phyloP scores from a whole-genome alignment of 2,113 vertebrate genomes.

The Dolichotis patagonum region DNA sequence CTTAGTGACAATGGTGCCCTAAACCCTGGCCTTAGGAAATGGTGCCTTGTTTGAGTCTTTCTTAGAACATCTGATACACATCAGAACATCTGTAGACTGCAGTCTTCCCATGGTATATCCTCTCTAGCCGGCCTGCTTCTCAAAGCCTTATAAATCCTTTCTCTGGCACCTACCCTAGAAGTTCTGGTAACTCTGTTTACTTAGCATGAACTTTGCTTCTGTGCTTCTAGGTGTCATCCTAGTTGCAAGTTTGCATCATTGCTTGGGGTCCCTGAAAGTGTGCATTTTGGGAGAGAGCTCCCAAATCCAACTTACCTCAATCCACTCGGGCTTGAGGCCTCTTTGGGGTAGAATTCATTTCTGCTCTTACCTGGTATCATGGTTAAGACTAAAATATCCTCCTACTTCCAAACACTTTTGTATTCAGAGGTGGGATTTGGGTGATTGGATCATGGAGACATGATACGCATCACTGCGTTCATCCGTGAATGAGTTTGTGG shows the following conservation, averaged over 20 bases:
- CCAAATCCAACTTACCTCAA: neutral
- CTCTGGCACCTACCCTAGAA: neutral
- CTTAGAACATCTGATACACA: neutral
- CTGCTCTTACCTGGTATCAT: neutral
- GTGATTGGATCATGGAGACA: neutral
- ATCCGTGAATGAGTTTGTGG: neutral
- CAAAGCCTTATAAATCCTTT: neutral
- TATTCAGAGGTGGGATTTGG: neutral
- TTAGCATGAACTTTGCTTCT: neutral
- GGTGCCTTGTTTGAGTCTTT: neutral
- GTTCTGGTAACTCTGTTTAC: neutral
- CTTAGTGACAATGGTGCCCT: neutral
- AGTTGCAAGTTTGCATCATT: neutral
- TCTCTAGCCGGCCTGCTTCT: neutral
- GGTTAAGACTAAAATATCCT: neutral
- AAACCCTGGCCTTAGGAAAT: neutral
- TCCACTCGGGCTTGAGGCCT: neutral
- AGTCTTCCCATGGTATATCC: neutral
- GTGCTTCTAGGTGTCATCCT: neutral
- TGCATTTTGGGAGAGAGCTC: neutral
- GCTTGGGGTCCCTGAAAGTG: neutral
- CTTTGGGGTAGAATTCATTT: neutral
- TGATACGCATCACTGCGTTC: neutral
- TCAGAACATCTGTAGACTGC: neutral
- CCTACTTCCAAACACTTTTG: neutral